A percentile compares a stretch with the other conserved stretches of the same genome.
Evolutionary conservation across 2,113 vertebrate genomes (phyloP).

Genomic region (Raphicerus campestris): DNA sequence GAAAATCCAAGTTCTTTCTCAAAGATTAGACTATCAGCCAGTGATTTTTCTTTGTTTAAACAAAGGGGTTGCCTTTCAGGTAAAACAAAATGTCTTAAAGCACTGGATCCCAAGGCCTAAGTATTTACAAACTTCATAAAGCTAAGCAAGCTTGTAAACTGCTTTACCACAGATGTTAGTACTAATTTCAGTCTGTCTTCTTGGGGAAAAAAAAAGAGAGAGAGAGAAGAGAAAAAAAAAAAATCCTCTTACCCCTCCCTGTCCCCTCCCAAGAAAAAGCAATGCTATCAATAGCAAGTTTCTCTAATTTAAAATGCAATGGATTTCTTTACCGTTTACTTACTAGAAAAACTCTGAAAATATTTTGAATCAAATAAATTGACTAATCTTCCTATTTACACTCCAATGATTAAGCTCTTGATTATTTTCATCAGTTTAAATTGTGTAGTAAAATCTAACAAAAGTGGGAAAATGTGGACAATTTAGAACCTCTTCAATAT

Average conservation of each 20-base stretch:
- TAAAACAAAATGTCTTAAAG: neutral
- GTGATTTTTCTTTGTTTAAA: conserved; percentile 69
- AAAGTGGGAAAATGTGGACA: neutral
- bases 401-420: neutral
- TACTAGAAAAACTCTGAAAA: neutral
- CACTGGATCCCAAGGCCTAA: neutral
- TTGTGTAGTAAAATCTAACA: neutral
- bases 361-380: neutral
- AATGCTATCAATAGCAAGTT: neutral
- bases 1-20: conserved; percentile 61
- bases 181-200: neutral
- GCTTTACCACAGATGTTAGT: neutral
- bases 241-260: neutral
- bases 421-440: neutral
- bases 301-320: neutral
- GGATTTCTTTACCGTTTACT: neutral
- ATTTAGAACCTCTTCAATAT: neutral
- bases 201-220: neutral
- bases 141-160: neutral
- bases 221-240: neutral
- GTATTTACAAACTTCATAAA: neutral
- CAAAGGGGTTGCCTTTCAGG: conserved; percentile 44
- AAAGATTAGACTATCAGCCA: conserved; percentile 74
- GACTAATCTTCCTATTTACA: neutral
- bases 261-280: neutral